These are phyloP conservation scores for Microcebus lehilahytsara DNA, from an alignment of 2,113 vertebrate species.

Conservation along the genomic window DNA sequence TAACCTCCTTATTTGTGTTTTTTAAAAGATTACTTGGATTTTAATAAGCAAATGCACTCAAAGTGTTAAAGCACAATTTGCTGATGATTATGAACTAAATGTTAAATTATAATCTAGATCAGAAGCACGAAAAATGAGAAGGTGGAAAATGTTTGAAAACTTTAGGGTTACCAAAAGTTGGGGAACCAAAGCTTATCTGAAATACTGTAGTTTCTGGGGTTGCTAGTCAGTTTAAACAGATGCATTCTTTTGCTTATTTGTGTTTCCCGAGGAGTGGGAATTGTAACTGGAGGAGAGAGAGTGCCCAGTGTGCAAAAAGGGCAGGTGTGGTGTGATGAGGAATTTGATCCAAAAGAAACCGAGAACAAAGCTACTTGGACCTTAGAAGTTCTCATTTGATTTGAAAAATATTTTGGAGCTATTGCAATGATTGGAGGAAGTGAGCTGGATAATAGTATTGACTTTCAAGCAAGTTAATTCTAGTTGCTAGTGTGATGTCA, in stretches of 20 bases:
- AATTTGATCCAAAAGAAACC: constrained; percentile 1
- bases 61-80: background rate
- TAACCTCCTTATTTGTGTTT: background rate
- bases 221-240: background rate
- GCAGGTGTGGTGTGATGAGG: background rate
- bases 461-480: constrained; percentile 20
- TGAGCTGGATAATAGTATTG: constrained; percentile 32
- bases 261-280: background rate
- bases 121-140: background rate
- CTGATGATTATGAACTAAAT: background rate
- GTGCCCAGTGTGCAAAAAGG: background rate
- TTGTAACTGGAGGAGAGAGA: background rate
- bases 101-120: background rate
- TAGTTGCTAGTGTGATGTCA: constrained; percentile 19
- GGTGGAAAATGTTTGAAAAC: background rate
- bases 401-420: constrained; percentile 22
- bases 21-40: background rate
- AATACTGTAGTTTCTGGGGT: background rate
- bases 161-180: background rate
- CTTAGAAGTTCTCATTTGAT: constrained; percentile 17
- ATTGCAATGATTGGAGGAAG: constrained; percentile 11
- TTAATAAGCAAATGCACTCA: background rate
- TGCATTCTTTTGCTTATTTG: background rate
- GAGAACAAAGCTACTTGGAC: background rate
- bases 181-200: background rate